Evolutionary conservation across 2,113 vertebrate species (phyloP).

Genomic region (Oreocharis arfaki): DNA sequence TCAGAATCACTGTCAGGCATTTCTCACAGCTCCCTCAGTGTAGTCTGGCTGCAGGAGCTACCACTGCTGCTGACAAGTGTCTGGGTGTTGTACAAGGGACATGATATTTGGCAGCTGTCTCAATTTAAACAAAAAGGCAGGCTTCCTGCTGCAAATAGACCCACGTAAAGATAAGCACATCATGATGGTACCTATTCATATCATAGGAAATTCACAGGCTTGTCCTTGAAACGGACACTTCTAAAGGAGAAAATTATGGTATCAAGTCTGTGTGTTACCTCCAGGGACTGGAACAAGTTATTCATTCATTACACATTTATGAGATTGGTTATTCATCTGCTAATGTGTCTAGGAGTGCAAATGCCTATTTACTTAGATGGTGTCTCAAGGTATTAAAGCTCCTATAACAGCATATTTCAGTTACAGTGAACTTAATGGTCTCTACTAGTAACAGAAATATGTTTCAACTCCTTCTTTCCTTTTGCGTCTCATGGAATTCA

Average conservation of each 20-base stretch:
- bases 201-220: neutral
- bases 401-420: neutral
- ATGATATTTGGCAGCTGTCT: neutral
- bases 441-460: neutral
- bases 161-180: neutral
- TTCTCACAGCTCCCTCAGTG: neutral
- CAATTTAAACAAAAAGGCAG: neutral
- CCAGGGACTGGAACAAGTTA: neutral
- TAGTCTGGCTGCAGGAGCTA: neutral
- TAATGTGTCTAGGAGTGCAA: neutral
- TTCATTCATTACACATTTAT: conserved; percentile 11
- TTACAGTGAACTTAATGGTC: neutral
- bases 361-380: conserved; percentile 2
- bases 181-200: neutral
- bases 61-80: neutral
- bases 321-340: conserved; percentile 2
- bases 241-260: neutral
- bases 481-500: neutral
- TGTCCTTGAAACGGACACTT: neutral
- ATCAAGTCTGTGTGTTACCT: neutral
- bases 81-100: neutral
- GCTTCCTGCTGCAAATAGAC: neutral
- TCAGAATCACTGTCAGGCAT: neutral
- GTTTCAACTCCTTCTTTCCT: neutral
- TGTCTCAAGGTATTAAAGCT: neutral